Conservation (phyloP, 2,888 invertebrate genomes). For the Chaitophorus viminalis region DNA sequence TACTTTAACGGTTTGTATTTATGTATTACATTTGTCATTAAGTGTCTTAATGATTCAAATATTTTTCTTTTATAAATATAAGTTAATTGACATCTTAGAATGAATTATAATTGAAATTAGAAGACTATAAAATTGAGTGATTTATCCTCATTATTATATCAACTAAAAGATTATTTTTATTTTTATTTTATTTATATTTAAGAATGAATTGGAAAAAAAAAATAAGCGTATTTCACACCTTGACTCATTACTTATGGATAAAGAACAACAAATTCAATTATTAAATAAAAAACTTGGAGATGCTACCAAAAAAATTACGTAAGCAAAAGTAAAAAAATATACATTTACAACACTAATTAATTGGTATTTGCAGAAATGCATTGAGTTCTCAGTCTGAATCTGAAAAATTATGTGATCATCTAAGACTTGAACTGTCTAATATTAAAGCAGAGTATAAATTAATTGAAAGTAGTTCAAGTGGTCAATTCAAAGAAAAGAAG, state of each 20-base stretch:
- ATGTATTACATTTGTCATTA: too few species aligned
- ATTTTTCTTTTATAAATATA: too few species aligned
- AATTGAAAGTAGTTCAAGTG: constrained; percentile 31
- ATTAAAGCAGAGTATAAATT: constrained; percentile 49
- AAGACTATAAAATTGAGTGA: not conserved
- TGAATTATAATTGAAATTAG: not conserved
- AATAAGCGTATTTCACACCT: constrained; percentile 37
- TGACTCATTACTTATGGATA: constrained; percentile 41
- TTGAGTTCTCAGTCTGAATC: constrained; percentile 46
- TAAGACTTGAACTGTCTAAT: constrained; percentile 46
- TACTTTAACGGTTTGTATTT: constrained; percentile 32
- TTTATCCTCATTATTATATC: not conserved
- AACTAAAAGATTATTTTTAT: too few species aligned
- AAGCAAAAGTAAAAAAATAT: not conserved
- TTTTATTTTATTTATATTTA: not conserved
- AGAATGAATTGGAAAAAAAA: constrained; percentile 53
- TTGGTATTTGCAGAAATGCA: constrained; percentile 28
- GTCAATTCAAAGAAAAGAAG: constrained; percentile 53
- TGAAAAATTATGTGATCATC: constrained; percentile 49
- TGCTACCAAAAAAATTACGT: constrained; percentile 59
- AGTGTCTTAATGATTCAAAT: too few species aligned
- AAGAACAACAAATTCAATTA: constrained; percentile 49
- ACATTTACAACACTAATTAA: not conserved
- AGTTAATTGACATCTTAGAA: too few species aligned
- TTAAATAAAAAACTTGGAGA: constrained; percentile 38